Evolutionary conservation across 2,797 vertebrate genomes (phyloP).

Genomic region (Ceyx erithaca): DNA sequence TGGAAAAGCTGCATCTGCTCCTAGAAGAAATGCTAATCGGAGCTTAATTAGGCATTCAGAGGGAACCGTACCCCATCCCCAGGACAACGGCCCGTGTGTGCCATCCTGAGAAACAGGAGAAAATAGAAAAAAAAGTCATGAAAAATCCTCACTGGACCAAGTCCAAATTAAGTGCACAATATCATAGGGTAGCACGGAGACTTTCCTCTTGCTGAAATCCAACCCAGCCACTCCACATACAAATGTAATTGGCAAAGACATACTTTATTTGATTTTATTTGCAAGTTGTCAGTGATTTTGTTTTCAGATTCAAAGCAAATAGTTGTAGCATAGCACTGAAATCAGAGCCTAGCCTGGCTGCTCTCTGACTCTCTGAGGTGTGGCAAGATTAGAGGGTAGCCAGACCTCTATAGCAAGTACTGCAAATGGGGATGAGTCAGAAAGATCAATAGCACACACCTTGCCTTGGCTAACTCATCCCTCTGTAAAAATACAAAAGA

Average conservation of each 20-base stretch:
- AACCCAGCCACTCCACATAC: not conserved
- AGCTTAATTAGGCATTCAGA: constrained; percentile 57
- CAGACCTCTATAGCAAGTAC: not conserved
- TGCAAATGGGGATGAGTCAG: not conserved
- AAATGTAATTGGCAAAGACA: not conserved
- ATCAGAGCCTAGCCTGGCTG: not conserved
- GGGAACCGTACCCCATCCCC: not conserved
- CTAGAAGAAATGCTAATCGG: constrained; percentile 70
- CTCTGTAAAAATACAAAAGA: not conserved
- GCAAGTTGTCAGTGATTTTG: not conserved
- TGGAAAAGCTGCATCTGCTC: constrained; percentile 70
- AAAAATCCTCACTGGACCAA: not conserved
- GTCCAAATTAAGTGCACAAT: not conserved
- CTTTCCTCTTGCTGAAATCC: not conserved
- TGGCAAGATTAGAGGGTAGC: constrained; percentile 24
- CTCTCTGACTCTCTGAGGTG: not conserved
- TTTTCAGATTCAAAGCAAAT: constrained; percentile 32
- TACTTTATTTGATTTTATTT: not conserved
- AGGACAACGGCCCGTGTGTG: constrained; percentile 7
- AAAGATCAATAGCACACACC: not conserved
- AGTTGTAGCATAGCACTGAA: not conserved
- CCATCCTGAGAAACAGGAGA: not conserved
- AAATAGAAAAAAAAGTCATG: constrained; percentile 19
- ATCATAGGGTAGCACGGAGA: not conserved
- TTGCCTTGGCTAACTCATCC: not conserved